Evolutionary conservation across 2,888 invertebrate genomes (phyloP).

Genomic region (Cheilosia soror): DNA sequence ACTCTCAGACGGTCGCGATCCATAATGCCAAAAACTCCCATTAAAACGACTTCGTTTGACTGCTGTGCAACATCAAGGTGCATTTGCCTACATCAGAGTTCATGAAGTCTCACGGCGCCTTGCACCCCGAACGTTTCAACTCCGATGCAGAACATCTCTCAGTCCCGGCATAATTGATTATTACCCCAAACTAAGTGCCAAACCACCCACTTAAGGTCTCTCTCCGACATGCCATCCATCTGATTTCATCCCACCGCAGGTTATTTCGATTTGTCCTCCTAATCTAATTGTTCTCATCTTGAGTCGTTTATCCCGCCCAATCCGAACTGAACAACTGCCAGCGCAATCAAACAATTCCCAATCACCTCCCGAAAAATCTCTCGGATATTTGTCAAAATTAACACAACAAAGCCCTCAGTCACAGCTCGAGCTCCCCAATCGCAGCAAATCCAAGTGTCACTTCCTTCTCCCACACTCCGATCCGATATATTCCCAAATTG

Average conservation of each 20-base stretch:
- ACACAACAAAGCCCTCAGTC: conserved; percentile 65
- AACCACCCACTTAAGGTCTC: neutral
- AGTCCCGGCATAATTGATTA: neutral
- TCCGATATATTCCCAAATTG: conserved; percentile 55
- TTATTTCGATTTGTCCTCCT: conserved; percentile 43
- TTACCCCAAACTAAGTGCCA: neutral
- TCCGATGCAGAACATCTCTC: too few relatives aligned
- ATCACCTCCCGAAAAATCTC: conserved; percentile 47
- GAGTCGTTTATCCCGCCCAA: conserved; percentile 24
- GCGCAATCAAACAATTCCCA: conserved; percentile 24
- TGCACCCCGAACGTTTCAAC: too few relatives aligned
- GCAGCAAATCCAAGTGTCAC: conserved; percentile 52
- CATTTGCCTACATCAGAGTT: too few relatives aligned
- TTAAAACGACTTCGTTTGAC: too few relatives aligned
- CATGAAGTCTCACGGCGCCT: too few relatives aligned
- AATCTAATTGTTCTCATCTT: conserved; percentile 55
- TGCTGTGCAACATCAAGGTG: too few relatives aligned
- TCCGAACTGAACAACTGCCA: conserved; percentile 39
- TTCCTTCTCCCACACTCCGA: conserved; percentile 56
- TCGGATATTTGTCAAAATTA: conserved; percentile 73
- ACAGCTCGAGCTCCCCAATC: neutral
- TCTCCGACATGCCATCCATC: conserved; percentile 30
- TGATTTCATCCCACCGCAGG: conserved; percentile 6
- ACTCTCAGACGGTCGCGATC: too few relatives aligned
- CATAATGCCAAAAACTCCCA: too few relatives aligned